phyloP scores from a whole-genome alignment of 1,140 invertebrate species.

The Drosophila bocki region DNA sequence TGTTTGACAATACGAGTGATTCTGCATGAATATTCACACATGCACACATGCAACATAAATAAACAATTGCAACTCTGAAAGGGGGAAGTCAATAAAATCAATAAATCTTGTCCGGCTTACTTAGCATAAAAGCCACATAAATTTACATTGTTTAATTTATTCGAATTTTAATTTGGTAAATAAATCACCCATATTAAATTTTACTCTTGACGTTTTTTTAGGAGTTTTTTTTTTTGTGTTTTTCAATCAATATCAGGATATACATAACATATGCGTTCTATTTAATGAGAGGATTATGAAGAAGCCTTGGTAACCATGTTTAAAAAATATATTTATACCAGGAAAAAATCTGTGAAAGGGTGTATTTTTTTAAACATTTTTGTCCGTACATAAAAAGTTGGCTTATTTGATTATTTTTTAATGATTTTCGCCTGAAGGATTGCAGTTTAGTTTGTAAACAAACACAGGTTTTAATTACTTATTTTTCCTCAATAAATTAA shows the following conservation, averaged over 20 bases:
- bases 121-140: constrained; percentile 9
- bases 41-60: not conserved
- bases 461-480: not conserved
- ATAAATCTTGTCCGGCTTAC: constrained; percentile 13
- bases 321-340: not conserved
- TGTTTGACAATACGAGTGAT: constrained; percentile 19
- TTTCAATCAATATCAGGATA: not conserved
- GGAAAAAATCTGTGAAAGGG: not conserved
- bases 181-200: not conserved
- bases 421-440: not conserved
- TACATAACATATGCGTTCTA: not conserved
- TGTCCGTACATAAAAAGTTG: not conserved
- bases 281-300: constrained; percentile 3
- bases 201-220: not conserved
- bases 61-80: not conserved
- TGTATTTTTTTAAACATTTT: not conserved
- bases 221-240: not conserved
- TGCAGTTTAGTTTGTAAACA: not conserved
- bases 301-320: not conserved
- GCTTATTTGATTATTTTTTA: not conserved
- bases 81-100: not conserved
- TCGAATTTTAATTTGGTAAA: constrained; percentile 1
- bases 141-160: constrained; percentile 24
- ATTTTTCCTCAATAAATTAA: not conserved
- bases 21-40: constrained; percentile 11